phyloP scores from a whole-genome alignment of 2,888 invertebrate species.

The Blastobasis adustella region DNA sequence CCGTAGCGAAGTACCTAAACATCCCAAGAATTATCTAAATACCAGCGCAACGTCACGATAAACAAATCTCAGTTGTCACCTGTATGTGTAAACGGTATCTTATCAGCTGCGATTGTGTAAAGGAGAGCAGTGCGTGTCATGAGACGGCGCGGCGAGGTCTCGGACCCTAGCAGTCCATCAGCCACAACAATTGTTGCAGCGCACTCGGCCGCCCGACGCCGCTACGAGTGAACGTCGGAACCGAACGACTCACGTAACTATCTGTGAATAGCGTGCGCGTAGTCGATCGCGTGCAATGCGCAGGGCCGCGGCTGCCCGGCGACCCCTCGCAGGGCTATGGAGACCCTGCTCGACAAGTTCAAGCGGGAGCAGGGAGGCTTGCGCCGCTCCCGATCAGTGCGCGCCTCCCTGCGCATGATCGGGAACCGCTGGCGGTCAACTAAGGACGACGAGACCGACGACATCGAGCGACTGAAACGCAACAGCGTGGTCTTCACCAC shows the following conservation, averaged over 20 bases:
- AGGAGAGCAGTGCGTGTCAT: conserved; percentile 54
- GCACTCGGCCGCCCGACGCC: conserved; percentile 58
- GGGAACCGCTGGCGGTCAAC: conserved; percentile 75
- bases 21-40: conserved; percentile 5
- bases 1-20: no score
- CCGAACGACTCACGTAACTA: conserved; percentile 63
- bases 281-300: conserved; percentile 68
- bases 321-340: conserved; percentile 66
- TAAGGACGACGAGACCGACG: conserved; percentile 54
- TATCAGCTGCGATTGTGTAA: conserved; percentile 66
- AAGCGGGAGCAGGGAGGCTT: conserved; percentile 66
- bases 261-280: conserved; percentile 68
- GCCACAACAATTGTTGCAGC: conserved; percentile 46
- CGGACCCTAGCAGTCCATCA: conserved; percentile 40
- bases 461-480: conserved; percentile 46
- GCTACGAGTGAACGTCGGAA: conserved; percentile 66
- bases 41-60: conserved; percentile 45
- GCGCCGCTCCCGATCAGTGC: conserved; percentile 80
- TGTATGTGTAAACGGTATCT: conserved; percentile 55
- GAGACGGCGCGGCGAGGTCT: conserved; percentile 42
- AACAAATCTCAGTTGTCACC: conserved; percentile 61
- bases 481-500: conserved; percentile 52
- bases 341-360: conserved; percentile 69
- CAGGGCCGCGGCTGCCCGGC: conserved; percentile 53
- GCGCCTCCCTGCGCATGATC: conserved; percentile 80